Evolutionary conservation across 1,140 invertebrate genomes (phyloP), one percentile per base, ranked within the genome.

Genomic region (Heliconius hewitsoni): DNA sequence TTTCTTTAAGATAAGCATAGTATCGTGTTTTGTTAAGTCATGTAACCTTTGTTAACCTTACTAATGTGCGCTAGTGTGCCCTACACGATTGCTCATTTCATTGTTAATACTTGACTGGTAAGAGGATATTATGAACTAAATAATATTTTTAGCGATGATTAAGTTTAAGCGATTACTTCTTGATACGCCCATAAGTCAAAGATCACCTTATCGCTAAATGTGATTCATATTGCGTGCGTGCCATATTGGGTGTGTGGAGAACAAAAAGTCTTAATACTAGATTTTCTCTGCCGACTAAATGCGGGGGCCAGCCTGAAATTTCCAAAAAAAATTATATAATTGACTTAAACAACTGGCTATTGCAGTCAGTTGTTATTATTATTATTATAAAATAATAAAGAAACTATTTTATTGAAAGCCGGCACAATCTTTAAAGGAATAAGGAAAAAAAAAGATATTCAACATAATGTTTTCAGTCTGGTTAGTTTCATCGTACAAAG

Each of bases 111-210:
- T 30, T 30, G 23, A 66, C n/a, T 66, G 1, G 9, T 66, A 23
- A 30, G 42, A 4, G 4, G 13, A 46, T 46, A 46, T 46, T 46
- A 46, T 60, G 23, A 66, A 4, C 13, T 23, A 66, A 0, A 66
- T 60, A 60, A 23, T 66, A 30, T 66, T 66, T 66, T 13, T 66
- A 66, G 23, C 60, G 9, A 66, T 66, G 60, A 66, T 66, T 66
- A 6, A 66, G 3, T 30, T 66, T 5, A 66, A 1, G 1, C 13
- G 27, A 16, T 30, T 27, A 27, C 3, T 30, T 66, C 60, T 30
- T 16, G 60, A 23, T 27, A 66, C 19, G 19, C 2, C 6, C 52
- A 23, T 23, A 30, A 66, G 60, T 66, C 60, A 66, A 66, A 66
- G 60, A 6, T 66, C 4, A 66, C 23, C 9, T 30, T 66, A 30